Percentiles rank a stretch among this genome's conserved stretches.
phyloP scores from a whole-genome alignment of 1,140 invertebrate genomes.

The Temnothorax curvispinosus region DNA sequence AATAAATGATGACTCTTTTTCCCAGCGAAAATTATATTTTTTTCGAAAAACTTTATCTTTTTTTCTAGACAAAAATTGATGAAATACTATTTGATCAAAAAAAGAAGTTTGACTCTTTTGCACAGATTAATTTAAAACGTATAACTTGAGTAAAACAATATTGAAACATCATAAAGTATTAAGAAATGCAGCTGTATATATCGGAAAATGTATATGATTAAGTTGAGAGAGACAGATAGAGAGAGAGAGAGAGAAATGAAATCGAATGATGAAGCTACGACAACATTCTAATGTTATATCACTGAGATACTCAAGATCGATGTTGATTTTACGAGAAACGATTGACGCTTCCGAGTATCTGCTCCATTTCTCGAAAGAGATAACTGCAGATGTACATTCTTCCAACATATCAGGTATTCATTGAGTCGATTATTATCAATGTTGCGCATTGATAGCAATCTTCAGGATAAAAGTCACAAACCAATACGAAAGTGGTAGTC shows the following conservation, averaged over 20 bases:
- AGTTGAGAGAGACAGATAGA: background rate
- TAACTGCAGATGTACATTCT: background rate
- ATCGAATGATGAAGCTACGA: background rate
- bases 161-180: background rate
- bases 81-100: background rate
- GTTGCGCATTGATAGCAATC: slow-evolving; percentile 25
- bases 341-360: slow-evolving; percentile 29
- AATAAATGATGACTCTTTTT: background rate
- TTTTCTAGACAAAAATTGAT: background rate
- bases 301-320: background rate
- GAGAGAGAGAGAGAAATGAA: background rate
- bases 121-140: background rate
- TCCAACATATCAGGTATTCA: slow-evolving; percentile 1
- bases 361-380: slow-evolving; percentile 30
- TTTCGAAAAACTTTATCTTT: background rate
- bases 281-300: background rate
- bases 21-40: background rate
- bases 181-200: background rate
- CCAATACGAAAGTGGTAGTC: background rate
- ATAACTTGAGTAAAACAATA: background rate
- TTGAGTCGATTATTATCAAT: slow-evolving; percentile 30
- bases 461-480: background rate
- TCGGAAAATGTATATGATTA: background rate
- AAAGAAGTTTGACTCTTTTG: background rate
- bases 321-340: background rate